A percentile compares a stretch with the other conserved stretches of the same genome.
Conservation (phyloP, 1,140 invertebrate genomes). For the Ceratoteleas bidentatus region DNA sequence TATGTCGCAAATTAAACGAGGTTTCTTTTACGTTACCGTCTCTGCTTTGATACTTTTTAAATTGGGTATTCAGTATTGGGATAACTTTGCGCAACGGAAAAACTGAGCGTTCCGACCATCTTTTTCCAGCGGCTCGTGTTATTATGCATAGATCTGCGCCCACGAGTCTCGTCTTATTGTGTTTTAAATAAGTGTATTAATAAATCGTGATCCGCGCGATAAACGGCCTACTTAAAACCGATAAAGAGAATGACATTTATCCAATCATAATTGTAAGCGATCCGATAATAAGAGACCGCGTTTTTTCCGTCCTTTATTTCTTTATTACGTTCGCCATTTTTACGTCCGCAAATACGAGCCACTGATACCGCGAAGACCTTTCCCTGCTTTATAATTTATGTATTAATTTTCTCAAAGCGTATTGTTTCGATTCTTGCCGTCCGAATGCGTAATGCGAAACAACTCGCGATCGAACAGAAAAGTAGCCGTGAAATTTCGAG, state of each 20-base stretch:
- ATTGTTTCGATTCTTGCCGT: slow-evolving; percentile 11
- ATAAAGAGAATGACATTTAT: slow-evolving; percentile 63
- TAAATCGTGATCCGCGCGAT: slow-evolving; percentile 48
- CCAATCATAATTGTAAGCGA: slow-evolving; percentile 53
- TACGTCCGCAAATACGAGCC: slow-evolving; percentile 16
- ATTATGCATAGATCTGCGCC: slow-evolving; percentile 7
- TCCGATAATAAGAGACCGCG: slow-evolving; percentile 33
- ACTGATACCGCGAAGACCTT: slow-evolving; percentile 5
- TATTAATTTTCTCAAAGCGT: slow-evolving; percentile 8
- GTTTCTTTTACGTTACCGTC: not conserved
- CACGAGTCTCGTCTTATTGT: slow-evolving; percentile 13
- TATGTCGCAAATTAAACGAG: too few species aligned
- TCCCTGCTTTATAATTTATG: slow-evolving; percentile 26
- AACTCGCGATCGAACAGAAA: not conserved
- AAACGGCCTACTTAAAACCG: slow-evolving; percentile 48
- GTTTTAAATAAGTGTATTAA: slow-evolving; percentile 33
- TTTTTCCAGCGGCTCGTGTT: slow-evolving; percentile 6
- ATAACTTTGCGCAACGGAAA: slow-evolving; percentile 15
- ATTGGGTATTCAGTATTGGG: not conserved
- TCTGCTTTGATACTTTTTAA: too few species aligned
- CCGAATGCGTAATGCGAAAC: not conserved
- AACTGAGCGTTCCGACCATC: slow-evolving; percentile 12
- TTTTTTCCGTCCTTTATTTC: slow-evolving; percentile 43
- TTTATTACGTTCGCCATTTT: slow-evolving; percentile 35
- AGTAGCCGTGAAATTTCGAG: not conserved